These are phyloP conservation scores for Mastomys coucha DNA, from an alignment of 2,113 vertebrate genomes.

Conservation along the genomic window DNA sequence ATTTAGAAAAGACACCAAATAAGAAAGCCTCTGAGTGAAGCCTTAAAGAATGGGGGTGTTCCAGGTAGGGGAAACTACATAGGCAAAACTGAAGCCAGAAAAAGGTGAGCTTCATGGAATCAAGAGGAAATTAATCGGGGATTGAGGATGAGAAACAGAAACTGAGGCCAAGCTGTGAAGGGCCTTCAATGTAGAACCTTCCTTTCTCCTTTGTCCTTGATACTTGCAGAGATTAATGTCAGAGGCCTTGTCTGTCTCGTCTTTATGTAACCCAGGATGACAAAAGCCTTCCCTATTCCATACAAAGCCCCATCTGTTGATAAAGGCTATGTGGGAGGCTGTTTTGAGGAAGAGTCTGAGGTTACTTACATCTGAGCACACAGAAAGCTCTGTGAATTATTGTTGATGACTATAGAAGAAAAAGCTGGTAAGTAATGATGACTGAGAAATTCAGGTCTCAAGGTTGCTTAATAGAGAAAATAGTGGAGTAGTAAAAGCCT, in stretches of 20 bases:
- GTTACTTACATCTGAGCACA: background rate
- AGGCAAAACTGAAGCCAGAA: background rate
- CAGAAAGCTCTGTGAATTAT: background rate
- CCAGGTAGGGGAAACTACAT: background rate
- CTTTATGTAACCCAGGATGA: background rate
- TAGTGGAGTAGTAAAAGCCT: background rate
- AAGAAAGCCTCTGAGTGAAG: background rate
- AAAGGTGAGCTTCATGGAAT: background rate
- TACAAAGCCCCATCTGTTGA: background rate
- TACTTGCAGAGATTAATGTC: background rate
- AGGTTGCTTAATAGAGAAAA: background rate
- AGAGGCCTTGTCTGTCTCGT: background rate
- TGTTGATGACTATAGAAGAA: background rate
- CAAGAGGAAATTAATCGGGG: background rate
- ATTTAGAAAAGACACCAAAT: background rate
- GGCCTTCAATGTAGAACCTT: background rate
- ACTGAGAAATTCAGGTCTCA: background rate
- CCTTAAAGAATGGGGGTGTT: background rate
- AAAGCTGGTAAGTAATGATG: background rate
- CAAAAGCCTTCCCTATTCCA: background rate
- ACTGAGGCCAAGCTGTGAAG: background rate
- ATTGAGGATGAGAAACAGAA: background rate
- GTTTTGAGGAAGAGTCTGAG: background rate
- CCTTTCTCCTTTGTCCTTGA: background rate
- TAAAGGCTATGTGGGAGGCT: background rate